Evolutionary conservation across 2,113 vertebrate species (phyloP), one percentile per base, ranked within the genome.

Genomic region (Tinamus guttatus): DNA sequence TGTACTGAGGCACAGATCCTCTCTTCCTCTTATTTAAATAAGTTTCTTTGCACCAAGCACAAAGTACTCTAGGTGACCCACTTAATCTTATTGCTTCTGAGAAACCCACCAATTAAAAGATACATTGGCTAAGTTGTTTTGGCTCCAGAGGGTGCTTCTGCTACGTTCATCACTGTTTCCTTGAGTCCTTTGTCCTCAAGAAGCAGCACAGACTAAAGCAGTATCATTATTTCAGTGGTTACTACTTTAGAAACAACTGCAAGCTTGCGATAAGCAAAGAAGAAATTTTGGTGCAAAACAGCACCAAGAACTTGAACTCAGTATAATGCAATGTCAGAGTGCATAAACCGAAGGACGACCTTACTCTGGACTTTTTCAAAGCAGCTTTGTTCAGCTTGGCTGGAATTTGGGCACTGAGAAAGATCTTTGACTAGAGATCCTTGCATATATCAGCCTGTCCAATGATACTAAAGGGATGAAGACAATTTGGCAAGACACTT

Each of bases 81-180:
- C 59, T 90, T 93, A 96, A 97, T 87, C 88, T 69, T 65, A 84
- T 52, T 93, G 43, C n/a, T 84, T 81, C 84, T 75, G 52, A 89
- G 69, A 92, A 86, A 76, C 41, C 81, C 34, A 5, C 9, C 22
- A 38, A 11, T 92, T 90, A 75, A 70, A 79, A 94, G 91, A 91
- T 0, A 0, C 27, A 16, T 40, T 47, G 81, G 69, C 13, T 71
- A 28, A 78, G 6, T 63, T 51, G 7, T 20, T 19, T 68, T 47
- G 47, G 77, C 17, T 90, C 74, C 45, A 28, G 2, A 24, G 34
- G 11, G 21, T 59, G 17, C 67, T 93, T 81, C 69, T 63, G 3
- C 14, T 47, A 22, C 28, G 5, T 71, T 86, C 28, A 83, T 54
- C 14, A 25, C 60, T 89, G 47, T 84, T 94, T 52, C 64, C 81